Evolutionary conservation across 2,888 invertebrate species (phyloP).

Genomic region (Rapana venosa): DNA sequence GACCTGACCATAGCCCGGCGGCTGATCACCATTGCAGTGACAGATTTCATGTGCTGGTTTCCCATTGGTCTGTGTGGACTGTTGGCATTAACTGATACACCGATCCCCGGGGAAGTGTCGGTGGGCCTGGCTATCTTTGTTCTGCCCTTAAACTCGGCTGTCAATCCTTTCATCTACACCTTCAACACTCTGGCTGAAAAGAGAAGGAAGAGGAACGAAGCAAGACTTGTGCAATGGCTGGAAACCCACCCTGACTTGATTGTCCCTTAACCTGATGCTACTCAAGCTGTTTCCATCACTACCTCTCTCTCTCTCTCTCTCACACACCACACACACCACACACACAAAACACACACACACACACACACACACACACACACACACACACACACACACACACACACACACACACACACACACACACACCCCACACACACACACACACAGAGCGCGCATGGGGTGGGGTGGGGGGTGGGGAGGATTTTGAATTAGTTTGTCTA

Average conservation of each 20-base stretch:
- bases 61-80: slow-evolving; percentile 9
- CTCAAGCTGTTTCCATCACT: too few relatives aligned
- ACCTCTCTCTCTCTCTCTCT: too few relatives aligned
- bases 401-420: too few relatives aligned
- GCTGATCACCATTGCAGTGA: neutral
- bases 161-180: slow-evolving; percentile 10
- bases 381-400: too few relatives aligned
- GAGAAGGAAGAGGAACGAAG: neutral
- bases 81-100: neutral
- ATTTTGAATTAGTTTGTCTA: too few relatives aligned
- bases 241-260: neutral
- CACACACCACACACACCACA: too few relatives aligned
- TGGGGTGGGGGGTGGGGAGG: too few relatives aligned
- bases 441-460: too few relatives aligned
- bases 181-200: neutral
- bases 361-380: too few relatives aligned
- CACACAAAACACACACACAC: too few relatives aligned
- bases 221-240: neutral
- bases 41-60: slow-evolving; percentile 22
- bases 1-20: neutral
- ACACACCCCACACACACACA: too few relatives aligned
- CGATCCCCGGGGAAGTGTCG: neutral
- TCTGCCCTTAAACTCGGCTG: neutral
- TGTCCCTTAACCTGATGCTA: too few relatives aligned
- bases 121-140: neutral